Conservation (phyloP, 2,797 vertebrate species). For the Amphiprion clarkii region DNA sequence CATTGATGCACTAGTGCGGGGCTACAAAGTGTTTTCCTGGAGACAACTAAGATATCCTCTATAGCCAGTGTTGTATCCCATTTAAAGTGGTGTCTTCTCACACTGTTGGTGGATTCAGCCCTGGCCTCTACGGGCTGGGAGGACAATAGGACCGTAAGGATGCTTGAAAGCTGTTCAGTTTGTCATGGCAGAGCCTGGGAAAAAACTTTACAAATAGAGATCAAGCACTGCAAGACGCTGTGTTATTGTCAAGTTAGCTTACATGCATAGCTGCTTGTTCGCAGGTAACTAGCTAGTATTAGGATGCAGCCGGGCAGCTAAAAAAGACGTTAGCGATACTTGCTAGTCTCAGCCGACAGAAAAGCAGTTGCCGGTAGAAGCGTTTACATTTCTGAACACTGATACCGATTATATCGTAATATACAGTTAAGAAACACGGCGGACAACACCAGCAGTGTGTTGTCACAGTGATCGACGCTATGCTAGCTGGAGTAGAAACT, state of each 20-base stretch:
- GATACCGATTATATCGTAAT: no score
- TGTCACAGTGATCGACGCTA: background rate
- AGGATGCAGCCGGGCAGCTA: conserved; percentile 19
- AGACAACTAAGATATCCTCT: conserved; percentile 2
- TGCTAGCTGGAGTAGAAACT: background rate
- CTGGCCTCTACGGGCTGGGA: background rate
- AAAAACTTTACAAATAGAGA: conserved; percentile 16
- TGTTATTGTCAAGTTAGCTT: background rate
- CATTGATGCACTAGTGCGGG: conserved; percentile 61
- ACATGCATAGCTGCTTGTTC: background rate
- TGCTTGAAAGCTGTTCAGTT: conserved; percentile 14
- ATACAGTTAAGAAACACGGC: background rate
- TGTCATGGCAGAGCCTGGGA: conserved; percentile 18
- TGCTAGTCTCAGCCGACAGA: background rate
- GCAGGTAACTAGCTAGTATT: conserved; percentile 2
- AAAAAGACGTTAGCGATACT: conserved; percentile 22
- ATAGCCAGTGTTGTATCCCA: conserved; percentile 32
- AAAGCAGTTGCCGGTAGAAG: no score
- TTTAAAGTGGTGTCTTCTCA: conserved; percentile 20
- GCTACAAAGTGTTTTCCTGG: conserved; percentile 11
- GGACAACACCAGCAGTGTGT: background rate
- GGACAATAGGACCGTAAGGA: background rate
- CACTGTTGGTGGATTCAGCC: background rate
- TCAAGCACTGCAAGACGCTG: background rate
- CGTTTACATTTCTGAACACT: background rate